phyloP scores from a whole-genome alignment of 2,888 invertebrate species.

The Sthenelais limicola region DNA sequence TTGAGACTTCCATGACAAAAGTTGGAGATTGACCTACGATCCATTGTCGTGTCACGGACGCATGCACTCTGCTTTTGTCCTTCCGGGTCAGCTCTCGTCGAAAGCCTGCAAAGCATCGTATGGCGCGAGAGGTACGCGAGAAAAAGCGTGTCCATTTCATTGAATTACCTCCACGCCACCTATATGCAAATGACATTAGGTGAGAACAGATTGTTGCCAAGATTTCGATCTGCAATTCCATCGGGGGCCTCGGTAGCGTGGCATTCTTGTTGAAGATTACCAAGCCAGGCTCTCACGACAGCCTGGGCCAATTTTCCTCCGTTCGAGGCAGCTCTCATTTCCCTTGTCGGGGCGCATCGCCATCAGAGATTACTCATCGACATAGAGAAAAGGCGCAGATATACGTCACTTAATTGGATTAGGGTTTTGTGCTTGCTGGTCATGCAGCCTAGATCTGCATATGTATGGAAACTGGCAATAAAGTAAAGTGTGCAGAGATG shows the following conservation, averaged over 20 bases:
- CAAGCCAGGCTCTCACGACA: background rate
- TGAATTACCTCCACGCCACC: conserved; percentile 17
- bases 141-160: conserved; percentile 31
- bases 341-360: conserved; percentile 28
- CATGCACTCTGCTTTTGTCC: too few species aligned
- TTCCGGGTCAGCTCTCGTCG: too few species aligned
- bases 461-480: conserved; percentile 25
- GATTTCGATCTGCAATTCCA: conserved; percentile 38
- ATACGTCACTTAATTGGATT: conserved; percentile 36
- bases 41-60: too few species aligned
- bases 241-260: background rate
- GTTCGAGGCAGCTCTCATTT: conserved; percentile 29
- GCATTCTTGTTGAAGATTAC: background rate
- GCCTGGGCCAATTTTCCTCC: too few species aligned
- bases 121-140: too few species aligned
- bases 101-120: too few species aligned
- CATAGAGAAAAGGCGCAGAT: conserved; percentile 2
- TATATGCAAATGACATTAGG: conserved; percentile 36
- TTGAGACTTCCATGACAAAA: too few species aligned
- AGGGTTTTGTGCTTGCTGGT: conserved; percentile 33
- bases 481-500: too few species aligned
- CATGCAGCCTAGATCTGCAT: conserved; percentile 27
- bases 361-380: conserved; percentile 38
- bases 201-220: conserved; percentile 35
- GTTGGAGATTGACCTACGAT: too few species aligned